These are phyloP conservation scores for Caenorhabditis angaria DNA, from an alignment of 2,888 invertebrate genomes.

Conservation along the genomic window DNA sequence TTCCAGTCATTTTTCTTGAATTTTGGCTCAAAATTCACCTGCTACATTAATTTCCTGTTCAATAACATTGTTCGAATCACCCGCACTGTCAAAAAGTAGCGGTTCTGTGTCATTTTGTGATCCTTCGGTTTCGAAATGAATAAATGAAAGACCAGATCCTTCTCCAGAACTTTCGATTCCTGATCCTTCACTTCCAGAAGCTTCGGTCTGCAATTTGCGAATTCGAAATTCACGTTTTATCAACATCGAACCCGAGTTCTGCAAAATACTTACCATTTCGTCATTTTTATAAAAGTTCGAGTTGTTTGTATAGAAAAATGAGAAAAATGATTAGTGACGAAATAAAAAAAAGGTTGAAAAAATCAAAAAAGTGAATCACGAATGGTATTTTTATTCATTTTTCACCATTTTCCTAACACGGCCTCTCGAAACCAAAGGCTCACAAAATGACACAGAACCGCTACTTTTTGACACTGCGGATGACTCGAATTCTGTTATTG, in stretches of 20 bases:
- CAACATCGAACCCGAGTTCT: not conserved
- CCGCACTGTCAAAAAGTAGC: constrained; percentile 9
- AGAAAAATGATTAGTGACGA: not conserved
- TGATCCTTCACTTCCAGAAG: not conserved
- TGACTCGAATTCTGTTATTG: constrained; percentile 13
- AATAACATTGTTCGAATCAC: constrained; percentile 13
- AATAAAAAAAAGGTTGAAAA: not conserved
- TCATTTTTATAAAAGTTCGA: not conserved
- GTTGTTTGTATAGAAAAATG: not conserved
- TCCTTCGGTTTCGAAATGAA: constrained; percentile 25
- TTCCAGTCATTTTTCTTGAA: not conserved
- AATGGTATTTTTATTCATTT: not conserved
- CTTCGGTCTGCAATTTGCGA: not conserved
- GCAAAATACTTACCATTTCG: not conserved
- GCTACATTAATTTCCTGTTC: constrained; percentile 30
- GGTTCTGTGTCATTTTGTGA: constrained; percentile 17
- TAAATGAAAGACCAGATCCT: constrained; percentile 27
- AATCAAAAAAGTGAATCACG: too few relatives aligned
- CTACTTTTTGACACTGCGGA: constrained; percentile 9
- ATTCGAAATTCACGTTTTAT: too few relatives aligned
- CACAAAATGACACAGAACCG: constrained; percentile 6
- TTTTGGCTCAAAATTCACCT: constrained; percentile 11
- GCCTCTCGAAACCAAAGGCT: not conserved
- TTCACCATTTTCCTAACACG: too few relatives aligned
- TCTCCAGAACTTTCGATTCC: constrained; percentile 14